A percentile compares a stretch with the other conserved stretches of the same genome.
phyloP scores from a whole-genome alignment of 1,140 invertebrate species.

The Akabosia matsudoensis region DNA sequence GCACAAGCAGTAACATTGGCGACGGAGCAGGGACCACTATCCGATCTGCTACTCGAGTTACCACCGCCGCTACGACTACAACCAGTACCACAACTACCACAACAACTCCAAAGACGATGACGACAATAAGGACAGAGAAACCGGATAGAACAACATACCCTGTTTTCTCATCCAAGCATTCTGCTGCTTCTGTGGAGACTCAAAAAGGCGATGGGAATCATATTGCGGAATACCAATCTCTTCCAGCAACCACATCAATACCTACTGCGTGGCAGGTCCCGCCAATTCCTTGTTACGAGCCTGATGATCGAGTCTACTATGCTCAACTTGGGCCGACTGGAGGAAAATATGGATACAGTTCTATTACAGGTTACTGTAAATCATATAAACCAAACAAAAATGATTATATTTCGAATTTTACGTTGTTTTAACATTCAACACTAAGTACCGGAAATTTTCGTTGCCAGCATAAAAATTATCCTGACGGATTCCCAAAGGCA shows the following conservation, averaged over 20 bases:
- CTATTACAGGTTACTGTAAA: conserved; percentile 44
- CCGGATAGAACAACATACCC: background rate
- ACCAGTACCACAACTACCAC: conserved; percentile 63
- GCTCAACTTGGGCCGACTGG: conserved; percentile 87
- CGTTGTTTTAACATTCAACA: no score
- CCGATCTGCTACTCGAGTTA: background rate
- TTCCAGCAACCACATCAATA: background rate
- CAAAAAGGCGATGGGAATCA: background rate
- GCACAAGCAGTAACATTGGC: background rate
- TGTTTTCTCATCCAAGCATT: background rate
- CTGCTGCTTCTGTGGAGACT: background rate
- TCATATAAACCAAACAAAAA: no score
- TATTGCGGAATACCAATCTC: background rate
- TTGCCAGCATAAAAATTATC: no score
- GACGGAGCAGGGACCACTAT: conserved; percentile 7
- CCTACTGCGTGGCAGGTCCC: conserved; percentile 71
- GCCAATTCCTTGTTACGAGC: conserved; percentile 80
- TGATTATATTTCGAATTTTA: no score
- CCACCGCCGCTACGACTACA: conserved; percentile 49
- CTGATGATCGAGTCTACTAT: conserved; percentile 83
- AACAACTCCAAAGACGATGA: conserved; percentile 53
- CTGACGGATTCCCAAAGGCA: no score
- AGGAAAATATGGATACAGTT: conserved; percentile 61
- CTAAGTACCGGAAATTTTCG: no score
- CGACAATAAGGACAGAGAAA: background rate